Evolutionary conservation across 1,140 invertebrate genomes (phyloP).

Genomic region (Nasonia longicornis): DNA sequence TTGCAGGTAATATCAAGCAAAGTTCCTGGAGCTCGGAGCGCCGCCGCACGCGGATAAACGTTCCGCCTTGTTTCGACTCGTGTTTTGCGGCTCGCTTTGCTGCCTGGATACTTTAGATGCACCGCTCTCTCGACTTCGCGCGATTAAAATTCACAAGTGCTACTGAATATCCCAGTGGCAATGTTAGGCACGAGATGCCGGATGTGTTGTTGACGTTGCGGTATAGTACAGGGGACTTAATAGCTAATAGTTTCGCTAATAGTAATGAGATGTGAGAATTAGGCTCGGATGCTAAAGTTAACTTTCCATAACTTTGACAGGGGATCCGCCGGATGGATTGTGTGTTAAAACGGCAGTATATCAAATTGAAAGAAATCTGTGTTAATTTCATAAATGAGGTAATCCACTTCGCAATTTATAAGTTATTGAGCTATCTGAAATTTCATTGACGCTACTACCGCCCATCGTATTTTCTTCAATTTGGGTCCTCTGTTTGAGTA

Average conservation of each 20-base stretch:
- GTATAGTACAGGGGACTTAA: neutral
- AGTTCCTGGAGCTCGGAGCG: neutral
- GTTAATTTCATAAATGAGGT: too few relatives aligned
- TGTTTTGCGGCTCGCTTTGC: slow-evolving; percentile 31
- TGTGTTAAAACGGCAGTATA: neutral
- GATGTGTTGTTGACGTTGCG: neutral
- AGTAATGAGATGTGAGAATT: neutral
- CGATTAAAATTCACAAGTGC: slow-evolving; percentile 34
- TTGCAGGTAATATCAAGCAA: slow-evolving; percentile 24
- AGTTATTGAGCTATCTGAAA: too few relatives aligned
- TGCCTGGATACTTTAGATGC: neutral
- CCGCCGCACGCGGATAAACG: slow-evolving; percentile 5
- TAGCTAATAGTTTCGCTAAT: neutral
- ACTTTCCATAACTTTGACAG: neutral
- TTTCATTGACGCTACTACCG: too few relatives aligned
- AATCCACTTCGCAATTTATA: too few relatives aligned
- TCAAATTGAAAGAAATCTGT: too few relatives aligned
- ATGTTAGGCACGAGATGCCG: neutral
- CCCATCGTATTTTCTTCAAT: too few relatives aligned
- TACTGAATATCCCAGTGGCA: slow-evolving; percentile 24
- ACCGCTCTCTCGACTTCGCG: neutral
- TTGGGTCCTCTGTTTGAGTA: too few relatives aligned
- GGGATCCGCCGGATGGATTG: too few relatives aligned
- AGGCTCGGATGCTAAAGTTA: neutral
- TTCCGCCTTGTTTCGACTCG: slow-evolving; percentile 14